A percentile compares a stretch with the other conserved stretches of the same genome.
phyloP scores from a whole-genome alignment of 2,888 invertebrate species.

The Epistrophe grossulariae region DNA sequence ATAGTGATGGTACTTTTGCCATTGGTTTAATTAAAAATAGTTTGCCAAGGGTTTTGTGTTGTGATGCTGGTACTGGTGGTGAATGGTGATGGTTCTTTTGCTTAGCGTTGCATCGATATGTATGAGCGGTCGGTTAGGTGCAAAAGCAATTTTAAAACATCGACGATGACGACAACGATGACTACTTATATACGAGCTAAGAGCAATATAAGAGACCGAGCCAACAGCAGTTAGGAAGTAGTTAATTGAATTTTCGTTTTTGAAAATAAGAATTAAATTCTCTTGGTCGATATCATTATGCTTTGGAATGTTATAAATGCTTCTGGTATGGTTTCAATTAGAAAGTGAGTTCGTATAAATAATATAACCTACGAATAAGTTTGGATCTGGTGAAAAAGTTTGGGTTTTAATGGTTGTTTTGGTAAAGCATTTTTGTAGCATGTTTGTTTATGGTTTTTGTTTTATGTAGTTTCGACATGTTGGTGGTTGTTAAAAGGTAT shows the following conservation, averaged over 20 bases:
- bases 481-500: neutral
- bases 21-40: slow-evolving; percentile 74
- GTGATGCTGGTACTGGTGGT: slow-evolving; percentile 35
- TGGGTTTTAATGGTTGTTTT: neutral
- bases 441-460: neutral
- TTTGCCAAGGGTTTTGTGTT: slow-evolving; percentile 67
- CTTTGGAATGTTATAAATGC: slow-evolving; percentile 35
- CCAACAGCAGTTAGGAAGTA: slow-evolving; percentile 26
- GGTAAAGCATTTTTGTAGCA: neutral
- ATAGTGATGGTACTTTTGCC: slow-evolving; percentile 39
- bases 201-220: slow-evolving; percentile 7
- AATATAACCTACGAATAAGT: slow-evolving; percentile 1
- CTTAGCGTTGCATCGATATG: neutral
- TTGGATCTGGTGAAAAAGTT: neutral
- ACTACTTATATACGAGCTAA: neutral
- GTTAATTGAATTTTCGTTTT: slow-evolving; percentile 67
- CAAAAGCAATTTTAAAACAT: slow-evolving; percentile 59
- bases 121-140: slow-evolving; percentile 58
- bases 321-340: slow-evolving; percentile 10
- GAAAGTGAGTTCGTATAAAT: slow-evolving; percentile 34
- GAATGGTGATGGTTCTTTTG: slow-evolving; percentile 18
- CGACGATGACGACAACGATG: slow-evolving; percentile 5
- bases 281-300: slow-evolving; percentile 46
- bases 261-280: slow-evolving; percentile 54
- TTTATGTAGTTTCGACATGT: neutral